A percentile compares a stretch with the other conserved stretches of the same genome.
Evolutionary conservation across 2,888 invertebrate species (phyloP).

Genomic region (Ecdyonurus torrentis): DNA sequence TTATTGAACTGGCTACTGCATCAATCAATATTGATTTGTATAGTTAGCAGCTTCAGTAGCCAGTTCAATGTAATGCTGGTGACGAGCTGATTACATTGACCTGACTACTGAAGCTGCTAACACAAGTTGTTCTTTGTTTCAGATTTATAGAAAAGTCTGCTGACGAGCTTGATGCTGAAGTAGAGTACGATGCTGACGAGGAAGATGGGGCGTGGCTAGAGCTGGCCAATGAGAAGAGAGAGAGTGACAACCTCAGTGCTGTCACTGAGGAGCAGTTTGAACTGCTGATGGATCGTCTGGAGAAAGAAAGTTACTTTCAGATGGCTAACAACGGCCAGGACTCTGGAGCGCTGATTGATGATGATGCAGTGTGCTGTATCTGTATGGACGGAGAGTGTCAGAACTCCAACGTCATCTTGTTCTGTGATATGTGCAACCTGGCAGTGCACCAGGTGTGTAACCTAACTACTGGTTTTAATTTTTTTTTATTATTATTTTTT

Average conservation of each 20-base stretch:
- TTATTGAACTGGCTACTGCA: neutral
- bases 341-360: conserved; percentile 67
- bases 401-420: conserved; percentile 95
- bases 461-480: too few relatives aligned
- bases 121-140: neutral
- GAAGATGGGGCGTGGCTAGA: conserved; percentile 92
- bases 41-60: too few relatives aligned
- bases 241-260: conserved; percentile 47
- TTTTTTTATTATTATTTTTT: too few relatives aligned
- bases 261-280: conserved; percentile 86
- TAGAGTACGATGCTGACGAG: conserved; percentile 96
- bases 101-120: too few relatives aligned
- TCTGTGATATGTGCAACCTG: conserved; percentile 99
- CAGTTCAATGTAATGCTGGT: too few relatives aligned
- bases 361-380: conserved; percentile 97
- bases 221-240: conserved; percentile 70
- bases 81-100: too few relatives aligned
- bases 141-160: conserved; percentile 87
- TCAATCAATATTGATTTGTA: too few relatives aligned
- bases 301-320: conserved; percentile 82
- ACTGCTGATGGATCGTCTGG: conserved; percentile 90
- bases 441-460: conserved; percentile 84
- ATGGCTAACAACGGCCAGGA: conserved; percentile 32
- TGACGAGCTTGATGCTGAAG: conserved; percentile 82
- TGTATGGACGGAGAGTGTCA: conserved; percentile 98